Evolutionary conservation across 53 echinoderm and acorn worm genomes (phyloP), one percentile per base, ranked within the genome.

Genomic region (Echinarachnius parma): DNA sequence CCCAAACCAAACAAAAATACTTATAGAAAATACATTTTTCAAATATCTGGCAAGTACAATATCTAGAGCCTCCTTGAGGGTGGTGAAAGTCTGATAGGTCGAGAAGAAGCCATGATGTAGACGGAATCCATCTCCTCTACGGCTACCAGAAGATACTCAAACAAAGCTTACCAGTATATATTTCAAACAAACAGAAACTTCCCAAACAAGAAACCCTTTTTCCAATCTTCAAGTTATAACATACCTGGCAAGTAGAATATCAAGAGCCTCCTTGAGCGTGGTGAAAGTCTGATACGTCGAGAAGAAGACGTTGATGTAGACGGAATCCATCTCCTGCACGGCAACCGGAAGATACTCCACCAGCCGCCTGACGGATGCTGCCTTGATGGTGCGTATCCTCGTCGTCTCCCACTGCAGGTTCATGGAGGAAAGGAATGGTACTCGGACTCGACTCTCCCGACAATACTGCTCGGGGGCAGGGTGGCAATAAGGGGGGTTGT

Each of bases 231-330:
- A 42, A 42, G 8, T 14, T 9, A 42, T 9, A 42, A 14, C 8
- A 65, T 46, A 91, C 88, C 88, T 89, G 34, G 76, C 55, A 22
- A 92, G 55, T 15, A 92, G 60, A 31, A 88, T 84, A 23, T 75
- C 46, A 5, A 95, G 77, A 23, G 91, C 91, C 58, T 95, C 71
- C 63, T 64, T 81, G 46, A 86, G 76, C 23, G 66, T 92, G 13
- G 82, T 92, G 62, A 92, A 98, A 10, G 98, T 92, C 64, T 84
- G 83, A 52, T 98, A 98, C 0, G 98, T 98, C 35, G 78, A 82
- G 80, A 98, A 86, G 77, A 98, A 98, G 45, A 91, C 85, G 48
- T 88, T 88, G 52, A 98, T 82, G 77, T 92, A 98, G 46, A 87
- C 78, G 1, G 92, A 92, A 66, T 98, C 91, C 86, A 91, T 82